Evolutionary conservation across 2,797 vertebrate species (phyloP).

Genomic region (Psittacula derbiana): DNA sequence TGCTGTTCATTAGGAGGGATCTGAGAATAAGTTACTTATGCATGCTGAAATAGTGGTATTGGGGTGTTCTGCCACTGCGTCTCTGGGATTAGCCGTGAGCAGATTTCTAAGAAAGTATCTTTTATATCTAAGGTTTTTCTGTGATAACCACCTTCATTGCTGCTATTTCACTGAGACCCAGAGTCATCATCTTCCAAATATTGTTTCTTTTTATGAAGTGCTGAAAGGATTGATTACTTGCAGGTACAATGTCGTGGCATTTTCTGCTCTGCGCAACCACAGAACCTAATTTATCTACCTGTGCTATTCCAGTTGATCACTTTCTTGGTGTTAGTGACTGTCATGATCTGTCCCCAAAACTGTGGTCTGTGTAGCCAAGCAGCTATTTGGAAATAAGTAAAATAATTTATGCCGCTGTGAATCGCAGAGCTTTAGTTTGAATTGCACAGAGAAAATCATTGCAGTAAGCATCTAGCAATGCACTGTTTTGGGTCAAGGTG

Average conservation of each 20-base stretch:
- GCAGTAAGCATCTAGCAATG: neutral
- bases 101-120: neutral
- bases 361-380: neutral
- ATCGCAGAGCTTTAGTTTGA: neutral
- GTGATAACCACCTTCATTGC: neutral
- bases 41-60: neutral
- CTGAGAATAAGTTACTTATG: neutral
- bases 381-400: neutral
- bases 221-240: neutral
- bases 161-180: neutral
- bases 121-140: neutral
- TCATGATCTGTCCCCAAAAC: neutral
- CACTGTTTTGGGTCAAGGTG: neutral
- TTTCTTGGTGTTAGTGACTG: neutral
- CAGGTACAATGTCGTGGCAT: neutral
- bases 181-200: neutral
- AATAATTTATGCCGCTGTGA: neutral
- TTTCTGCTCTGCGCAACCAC: neutral
- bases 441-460: neutral
- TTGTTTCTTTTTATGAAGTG: neutral
- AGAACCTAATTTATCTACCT: neutral
- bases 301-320: neutral
- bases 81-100: neutral
- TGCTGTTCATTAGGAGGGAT: neutral
- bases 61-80: neutral